Conservation (phyloP, 2,113 vertebrate genomes). For the Cyanocitta stelleri region DNA sequence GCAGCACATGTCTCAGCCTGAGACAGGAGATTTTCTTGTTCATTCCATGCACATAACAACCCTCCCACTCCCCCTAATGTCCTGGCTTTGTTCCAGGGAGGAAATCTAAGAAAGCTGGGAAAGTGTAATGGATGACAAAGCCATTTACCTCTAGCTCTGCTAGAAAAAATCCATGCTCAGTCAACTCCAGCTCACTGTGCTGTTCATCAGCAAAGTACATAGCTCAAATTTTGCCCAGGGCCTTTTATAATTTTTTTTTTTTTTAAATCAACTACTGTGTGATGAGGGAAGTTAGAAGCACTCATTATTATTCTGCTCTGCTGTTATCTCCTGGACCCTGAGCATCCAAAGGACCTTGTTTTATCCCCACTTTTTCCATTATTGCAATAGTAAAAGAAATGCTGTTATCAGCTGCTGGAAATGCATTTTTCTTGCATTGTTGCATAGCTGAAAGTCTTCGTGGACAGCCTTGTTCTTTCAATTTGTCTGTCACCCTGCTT, state of each 20-base stretch:
- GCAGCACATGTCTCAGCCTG: neutral
- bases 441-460: neutral
- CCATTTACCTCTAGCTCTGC: constrained; percentile 18
- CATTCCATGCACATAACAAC: neutral
- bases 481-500: neutral
- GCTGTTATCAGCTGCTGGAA: neutral
- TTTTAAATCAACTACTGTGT: neutral
- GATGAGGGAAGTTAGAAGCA: neutral
- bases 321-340: neutral
- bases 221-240: neutral
- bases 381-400: neutral
- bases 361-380: neutral
- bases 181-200: neutral
- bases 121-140: constrained; percentile 33
- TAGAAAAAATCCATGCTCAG: constrained; percentile 14
- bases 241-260: neutral
- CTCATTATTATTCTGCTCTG: neutral
- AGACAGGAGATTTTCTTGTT: constrained; percentile 11
- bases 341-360: neutral
- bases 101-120: constrained; percentile 39
- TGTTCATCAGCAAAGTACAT: neutral
- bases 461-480: neutral
- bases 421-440: neutral
- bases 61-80: fast-evolving
- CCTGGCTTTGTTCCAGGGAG: constrained; percentile 21